A percentile compares a stretch with the other conserved stretches of the same genome.
These are phyloP conservation scores for Euphonia xanthogaster DNA, from an alignment of 2,797 vertebrate genomes.

Conservation along the genomic window DNA sequence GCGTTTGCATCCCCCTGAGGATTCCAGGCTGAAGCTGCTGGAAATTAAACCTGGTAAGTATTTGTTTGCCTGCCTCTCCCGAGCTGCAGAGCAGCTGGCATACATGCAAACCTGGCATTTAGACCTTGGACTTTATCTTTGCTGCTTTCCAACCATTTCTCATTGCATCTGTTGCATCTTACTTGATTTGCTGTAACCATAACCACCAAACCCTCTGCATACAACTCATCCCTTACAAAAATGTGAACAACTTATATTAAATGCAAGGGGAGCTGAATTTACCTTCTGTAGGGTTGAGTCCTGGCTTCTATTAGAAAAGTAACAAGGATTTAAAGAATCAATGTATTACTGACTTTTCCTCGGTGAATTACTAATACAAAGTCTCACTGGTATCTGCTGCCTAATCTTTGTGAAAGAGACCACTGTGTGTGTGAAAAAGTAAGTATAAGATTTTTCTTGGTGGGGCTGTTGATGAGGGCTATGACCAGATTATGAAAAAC, in stretches of 20 bases:
- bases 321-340: background rate
- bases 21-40: constrained; percentile 89
- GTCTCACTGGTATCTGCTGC: background rate
- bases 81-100: constrained; percentile 26
- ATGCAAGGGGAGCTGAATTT: background rate
- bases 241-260: background rate
- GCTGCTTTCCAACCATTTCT: background rate
- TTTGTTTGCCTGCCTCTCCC: background rate
- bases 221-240: background rate
- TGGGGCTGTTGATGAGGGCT: background rate
- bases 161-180: background rate
- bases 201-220: background rate
- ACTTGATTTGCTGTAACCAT: background rate
- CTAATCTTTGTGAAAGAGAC: background rate
- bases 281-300: background rate
- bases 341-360: background rate
- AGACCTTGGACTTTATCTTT: constrained; percentile 9
- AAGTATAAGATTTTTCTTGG: background rate
- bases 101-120: background rate
- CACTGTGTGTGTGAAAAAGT: background rate
- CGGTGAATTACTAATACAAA: background rate
- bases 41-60: constrained; percentile 92
- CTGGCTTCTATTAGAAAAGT: background rate
- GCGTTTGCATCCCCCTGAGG: constrained; percentile 89
- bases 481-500: background rate